Evolutionary conservation across 2,797 vertebrate genomes (phyloP), one percentile per base, ranked within the genome.

Genomic region (Syngnathus acus): DNA sequence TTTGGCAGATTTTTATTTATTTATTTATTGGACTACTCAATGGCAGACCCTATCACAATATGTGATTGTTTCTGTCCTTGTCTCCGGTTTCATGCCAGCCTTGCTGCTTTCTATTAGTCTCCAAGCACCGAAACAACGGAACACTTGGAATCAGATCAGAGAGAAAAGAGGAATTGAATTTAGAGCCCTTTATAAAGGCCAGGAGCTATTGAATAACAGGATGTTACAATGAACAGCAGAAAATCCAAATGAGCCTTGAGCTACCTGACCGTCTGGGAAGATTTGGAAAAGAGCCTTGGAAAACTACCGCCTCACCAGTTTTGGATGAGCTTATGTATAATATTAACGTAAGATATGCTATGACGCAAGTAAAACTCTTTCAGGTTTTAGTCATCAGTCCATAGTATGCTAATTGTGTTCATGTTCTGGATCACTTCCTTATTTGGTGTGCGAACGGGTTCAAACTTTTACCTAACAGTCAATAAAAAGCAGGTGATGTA

Each of bases 41-140:
- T 26, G 16, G 54, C 6, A 17, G 13, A 32, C 61, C 80, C n/a
- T n/a, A n/a, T n/a, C n/a, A n/a, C n/a, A n/a, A 68, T 55, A 53
- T 64, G 26, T 19, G 40, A 5, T 60, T 66, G 51, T 57, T 19
- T 38, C 59, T 75, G 8, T 68, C 66, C 59, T 45, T 69, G 82
- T 82, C 68, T 87, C 59, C 38, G 66, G 58, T 86, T 86, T 77
- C 81, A 67, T n/a, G 50, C 19, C 19, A n/a, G 48, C 68, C 53
- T 68, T 71, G 68, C 59, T 68, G 7, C 42, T 48, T 51, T 59
- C 37, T 39, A 68, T 69, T 77, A 6, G 54, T 53, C 55, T 42
- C 45, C 26, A 32, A 11, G 1, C 26, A 62, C 37, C 50, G 40
- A 17, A 32, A 16, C 54, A 57, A 32, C 23, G 70, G 70, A 84